phyloP scores from a whole-genome alignment of 2,113 vertebrate genomes.

The Egretta garzetta region DNA sequence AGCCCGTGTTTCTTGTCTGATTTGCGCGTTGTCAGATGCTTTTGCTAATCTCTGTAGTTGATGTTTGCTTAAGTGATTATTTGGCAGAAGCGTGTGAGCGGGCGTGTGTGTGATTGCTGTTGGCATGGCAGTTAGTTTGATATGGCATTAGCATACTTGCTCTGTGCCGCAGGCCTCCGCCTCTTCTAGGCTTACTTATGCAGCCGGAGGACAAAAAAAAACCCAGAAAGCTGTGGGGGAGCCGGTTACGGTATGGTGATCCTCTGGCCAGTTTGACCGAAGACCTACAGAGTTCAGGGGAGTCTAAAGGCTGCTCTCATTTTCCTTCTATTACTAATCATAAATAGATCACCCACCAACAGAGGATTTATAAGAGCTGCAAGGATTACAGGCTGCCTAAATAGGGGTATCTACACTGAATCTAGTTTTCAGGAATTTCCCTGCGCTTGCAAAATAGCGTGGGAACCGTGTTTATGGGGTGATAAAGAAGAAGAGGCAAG shows the following conservation, averaged over 20 bases:
- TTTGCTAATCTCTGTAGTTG: constrained; percentile 45
- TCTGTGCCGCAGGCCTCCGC: background rate
- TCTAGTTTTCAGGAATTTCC: background rate
- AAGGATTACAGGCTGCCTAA: background rate
- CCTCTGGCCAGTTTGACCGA: background rate
- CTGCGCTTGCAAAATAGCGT: background rate
- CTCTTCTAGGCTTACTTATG: background rate
- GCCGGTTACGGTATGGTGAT: fast-evolving
- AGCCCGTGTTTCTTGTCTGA: background rate
- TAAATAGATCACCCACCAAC: background rate
- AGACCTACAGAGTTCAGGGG: background rate
- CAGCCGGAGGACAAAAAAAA: background rate
- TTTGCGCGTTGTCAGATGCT: constrained; percentile 42
- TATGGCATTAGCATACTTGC: constrained; percentile 24
- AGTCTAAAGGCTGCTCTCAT: background rate
- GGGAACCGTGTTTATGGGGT: background rate
- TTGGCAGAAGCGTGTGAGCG: constrained; percentile 30
- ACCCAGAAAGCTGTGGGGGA: background rate
- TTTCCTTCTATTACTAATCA: background rate
- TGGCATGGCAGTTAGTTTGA: constrained; percentile 31
- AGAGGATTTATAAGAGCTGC: background rate
- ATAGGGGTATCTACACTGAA: background rate
- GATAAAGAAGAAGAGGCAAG: background rate
- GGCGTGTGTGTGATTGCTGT: constrained; percentile 25
- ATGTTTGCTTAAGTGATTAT: constrained; percentile 59